Evolutionary conservation across 1,140 invertebrate genomes (phyloP).

Genomic region (Lethocerus indicus): DNA sequence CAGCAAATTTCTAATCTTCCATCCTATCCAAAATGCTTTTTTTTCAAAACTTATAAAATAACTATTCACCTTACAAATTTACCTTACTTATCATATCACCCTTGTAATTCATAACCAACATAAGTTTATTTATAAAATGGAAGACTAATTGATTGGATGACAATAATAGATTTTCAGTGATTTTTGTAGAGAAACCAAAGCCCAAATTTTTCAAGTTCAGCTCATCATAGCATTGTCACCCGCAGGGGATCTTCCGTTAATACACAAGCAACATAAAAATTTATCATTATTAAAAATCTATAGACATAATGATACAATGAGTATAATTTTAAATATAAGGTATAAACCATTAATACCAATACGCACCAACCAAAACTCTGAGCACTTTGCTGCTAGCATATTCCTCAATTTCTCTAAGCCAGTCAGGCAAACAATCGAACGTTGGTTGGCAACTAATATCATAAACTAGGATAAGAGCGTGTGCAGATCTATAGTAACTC

Average conservation of each 20-base stretch:
- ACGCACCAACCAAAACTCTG: slow-evolving; percentile 73
- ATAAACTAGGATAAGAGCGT: slow-evolving; percentile 92
- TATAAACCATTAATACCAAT: background rate
- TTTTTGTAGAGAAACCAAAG: background rate
- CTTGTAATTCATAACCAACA: too few relatives aligned
- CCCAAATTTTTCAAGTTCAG: background rate
- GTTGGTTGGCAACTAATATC: slow-evolving; percentile 95
- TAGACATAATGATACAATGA: background rate
- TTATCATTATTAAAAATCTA: background rate
- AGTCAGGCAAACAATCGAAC: slow-evolving; percentile 89
- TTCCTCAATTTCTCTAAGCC: slow-evolving; percentile 90
- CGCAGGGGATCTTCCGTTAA: too few relatives aligned
- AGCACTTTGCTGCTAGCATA: slow-evolving; percentile 90
- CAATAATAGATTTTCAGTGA: background rate
- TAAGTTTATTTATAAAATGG: too few relatives aligned
- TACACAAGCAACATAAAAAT: background rate
- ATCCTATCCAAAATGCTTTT: background rate
- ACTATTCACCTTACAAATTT: too few relatives aligned
- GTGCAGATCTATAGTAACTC: slow-evolving; percentile 94
- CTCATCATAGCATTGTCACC: too few relatives aligned
- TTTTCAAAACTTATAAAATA: too few relatives aligned
- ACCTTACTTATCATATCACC: too few relatives aligned
- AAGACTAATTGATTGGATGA: too few relatives aligned
- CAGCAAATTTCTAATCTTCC: too few relatives aligned
- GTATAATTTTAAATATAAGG: background rate